Conservation (phyloP, 2,113 vertebrate species). For the Hyla sarda region DNA sequence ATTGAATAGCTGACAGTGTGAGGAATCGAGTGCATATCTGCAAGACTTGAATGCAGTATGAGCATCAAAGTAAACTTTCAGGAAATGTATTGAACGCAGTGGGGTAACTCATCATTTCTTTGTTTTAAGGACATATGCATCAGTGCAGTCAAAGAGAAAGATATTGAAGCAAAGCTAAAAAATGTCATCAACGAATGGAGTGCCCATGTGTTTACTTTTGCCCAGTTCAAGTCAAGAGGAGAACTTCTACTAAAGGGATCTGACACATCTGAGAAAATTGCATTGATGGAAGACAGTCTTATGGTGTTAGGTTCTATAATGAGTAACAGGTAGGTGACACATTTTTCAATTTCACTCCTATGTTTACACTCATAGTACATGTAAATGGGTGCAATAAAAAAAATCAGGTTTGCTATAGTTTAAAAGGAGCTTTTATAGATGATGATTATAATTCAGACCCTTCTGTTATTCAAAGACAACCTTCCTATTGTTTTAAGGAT, state of each 20-base stretch:
- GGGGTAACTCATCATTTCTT: background rate
- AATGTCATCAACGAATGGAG: slow-evolving; percentile 79
- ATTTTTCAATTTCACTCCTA: background rate
- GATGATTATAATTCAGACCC: background rate
- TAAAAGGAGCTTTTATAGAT: background rate
- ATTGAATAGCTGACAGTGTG: background rate
- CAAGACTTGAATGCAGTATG: background rate
- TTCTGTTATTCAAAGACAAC: too few species aligned
- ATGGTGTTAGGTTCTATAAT: slow-evolving; percentile 82
- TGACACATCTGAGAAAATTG: slow-evolving; percentile 76
- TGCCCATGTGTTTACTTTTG: slow-evolving; percentile 75
- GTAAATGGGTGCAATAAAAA: background rate
- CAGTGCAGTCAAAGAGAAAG: slow-evolving; percentile 82
- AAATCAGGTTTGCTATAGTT: background rate
- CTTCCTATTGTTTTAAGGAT: too few species aligned
- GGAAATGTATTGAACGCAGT: background rate
- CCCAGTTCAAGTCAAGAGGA: slow-evolving; percentile 79
- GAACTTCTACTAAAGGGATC: slow-evolving; percentile 82
- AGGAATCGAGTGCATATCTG: background rate
- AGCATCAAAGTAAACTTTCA: background rate
- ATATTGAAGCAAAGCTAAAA: slow-evolving; percentile 83
- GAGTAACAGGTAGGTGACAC: slow-evolving; percentile 76
- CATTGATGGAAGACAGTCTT: slow-evolving; percentile 82
- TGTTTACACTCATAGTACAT: background rate
- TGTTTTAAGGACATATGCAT: slow-evolving; percentile 81